Base-by-base conservation (phyloP, 2,888 invertebrate species). In the Aleiodes testaceus region DNA sequence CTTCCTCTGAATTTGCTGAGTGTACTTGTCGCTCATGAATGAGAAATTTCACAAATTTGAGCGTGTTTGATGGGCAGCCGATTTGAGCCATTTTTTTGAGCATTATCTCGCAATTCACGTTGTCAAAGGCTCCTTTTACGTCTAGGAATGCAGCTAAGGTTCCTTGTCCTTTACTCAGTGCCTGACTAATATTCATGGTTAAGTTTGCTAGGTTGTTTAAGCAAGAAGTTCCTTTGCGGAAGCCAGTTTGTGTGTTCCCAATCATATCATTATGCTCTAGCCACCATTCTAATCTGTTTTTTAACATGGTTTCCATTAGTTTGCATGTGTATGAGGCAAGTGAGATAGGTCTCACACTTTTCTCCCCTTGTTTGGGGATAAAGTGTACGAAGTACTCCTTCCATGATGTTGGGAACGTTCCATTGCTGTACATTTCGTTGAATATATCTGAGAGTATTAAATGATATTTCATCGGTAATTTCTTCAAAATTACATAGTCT, bases 251-350 rank as follows among this genome's bases (percentile, higher is more conserved):
- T 45, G 49, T 61, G 3, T 20, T 7, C 22, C 74, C 50, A 16
- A 52, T 53, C 2, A 26, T 53, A 11, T 18, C 11, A 2, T 53
- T 9, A 53, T 53, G n/a, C n/a, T 26, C 53, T 0, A 53, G 7
- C 53, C 53, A 53, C 26, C 53, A 26, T 4, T 53, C 53, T 26
- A 53, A 12, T 11, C 53, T 22, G 20, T 53, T 53, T 22, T 53
- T 53, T 1, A 14, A 7, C 20, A 79, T 70, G 0, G 72, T 55
- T 72, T 79, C 74, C 18, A 76, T 70, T 1, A 78, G 49, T 75
- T 79, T 79, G 16, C 72, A 69, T 3, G 71, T 14, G n/a, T 75
- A 77, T 3, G 75, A 77, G 0, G 75, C 64, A 3, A 76, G 59
- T 4, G 79, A 42, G 7, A 74, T 77, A 4, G 73, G 75, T 7